Evolutionary conservation across 1,140 invertebrate genomes (phyloP), one percentile per base, ranked within the genome.

Genomic region (Bombyx mandarina): DNA sequence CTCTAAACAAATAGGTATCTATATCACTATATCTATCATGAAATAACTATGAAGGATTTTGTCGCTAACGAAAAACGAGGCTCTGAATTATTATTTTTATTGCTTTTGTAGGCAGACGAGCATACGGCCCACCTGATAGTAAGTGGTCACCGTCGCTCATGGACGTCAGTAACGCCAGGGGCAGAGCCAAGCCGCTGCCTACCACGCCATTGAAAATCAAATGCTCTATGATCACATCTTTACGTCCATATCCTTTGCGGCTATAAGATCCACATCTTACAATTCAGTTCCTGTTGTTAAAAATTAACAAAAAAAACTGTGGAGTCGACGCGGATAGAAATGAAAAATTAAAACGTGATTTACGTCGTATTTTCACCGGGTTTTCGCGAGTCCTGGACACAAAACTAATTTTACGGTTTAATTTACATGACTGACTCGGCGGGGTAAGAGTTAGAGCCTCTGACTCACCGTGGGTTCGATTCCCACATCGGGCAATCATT

Each of bases 201-300:
- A 18, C 12, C 12, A 18, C 1, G 0, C 12, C 12, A 18, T 18
- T 18, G 12, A 18, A 18, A 18, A 1, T 10, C 45, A 10, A 45
- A 45, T 45, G 45, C 7, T 1, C 45, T 8, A 45, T 8, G 7
- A 45, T 45, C 10, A 45, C 45, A 45, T 45, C 45, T 10, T 45
- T 45, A 8, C 45, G 10, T 45, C 45, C 45, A 45, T 45, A 45
- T 10, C 7, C 7, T 8, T 45, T 45, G 7, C 43, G 12, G 46
- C 62, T 60, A 54, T 62, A 26, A 53, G 52, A 58, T 48, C 52
- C 18, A 52, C 58, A 48, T 43, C 58, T 57, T 62, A 62, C 54
- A 54, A 62, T 49, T 48, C 48, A 67, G 68, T 77, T 79, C 72
- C 76, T 77, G 71, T 69, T 67, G 73, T 81, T 76, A 81, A 81